These are phyloP conservation scores for Trissolcus basalis DNA, from an alignment of 1,140 invertebrate species.

Conservation along the genomic window DNA sequence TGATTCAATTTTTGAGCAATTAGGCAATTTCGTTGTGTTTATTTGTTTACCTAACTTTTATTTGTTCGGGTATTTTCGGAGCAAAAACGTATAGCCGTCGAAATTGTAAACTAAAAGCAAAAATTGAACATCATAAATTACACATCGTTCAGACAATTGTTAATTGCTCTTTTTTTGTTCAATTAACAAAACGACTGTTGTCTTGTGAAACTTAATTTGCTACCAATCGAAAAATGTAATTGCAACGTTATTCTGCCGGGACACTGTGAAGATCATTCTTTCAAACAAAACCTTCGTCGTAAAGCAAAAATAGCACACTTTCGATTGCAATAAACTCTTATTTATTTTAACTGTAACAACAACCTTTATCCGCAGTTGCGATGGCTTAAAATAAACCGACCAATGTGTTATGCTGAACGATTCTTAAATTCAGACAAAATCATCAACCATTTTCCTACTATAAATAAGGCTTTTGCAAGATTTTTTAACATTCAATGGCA, in stretches of 20 bases:
- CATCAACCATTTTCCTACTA: neutral
- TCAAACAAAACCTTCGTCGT: conserved; percentile 30
- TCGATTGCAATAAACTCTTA: conserved; percentile 45
- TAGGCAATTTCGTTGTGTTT: too few relatives aligned
- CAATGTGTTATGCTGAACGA: conserved; percentile 3
- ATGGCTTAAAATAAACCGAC: conserved; percentile 21
- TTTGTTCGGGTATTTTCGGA: too few relatives aligned
- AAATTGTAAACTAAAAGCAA: neutral
- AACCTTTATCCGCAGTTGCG: conserved; percentile 27
- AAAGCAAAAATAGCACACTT: conserved; percentile 41
- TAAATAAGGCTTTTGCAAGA: too few relatives aligned
- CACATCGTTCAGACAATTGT: too few relatives aligned
- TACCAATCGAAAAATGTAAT: conserved; percentile 5
- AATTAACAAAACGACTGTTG: neutral
- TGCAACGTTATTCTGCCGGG: conserved; percentile 19
- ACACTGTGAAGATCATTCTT: conserved; percentile 9
- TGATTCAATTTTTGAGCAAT: too few relatives aligned
- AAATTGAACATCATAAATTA: too few relatives aligned
- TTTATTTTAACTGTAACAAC: conserved; percentile 52
- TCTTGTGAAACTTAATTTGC: neutral
- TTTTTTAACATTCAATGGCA: too few relatives aligned
- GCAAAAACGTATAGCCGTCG: neutral
- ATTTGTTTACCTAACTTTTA: too few relatives aligned
- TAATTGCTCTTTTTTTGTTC: too few relatives aligned
- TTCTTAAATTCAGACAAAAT: neutral